These are phyloP conservation scores for Penaeus japonicus DNA, from an alignment of 1,140 invertebrate species.

Conservation along the genomic window DNA sequence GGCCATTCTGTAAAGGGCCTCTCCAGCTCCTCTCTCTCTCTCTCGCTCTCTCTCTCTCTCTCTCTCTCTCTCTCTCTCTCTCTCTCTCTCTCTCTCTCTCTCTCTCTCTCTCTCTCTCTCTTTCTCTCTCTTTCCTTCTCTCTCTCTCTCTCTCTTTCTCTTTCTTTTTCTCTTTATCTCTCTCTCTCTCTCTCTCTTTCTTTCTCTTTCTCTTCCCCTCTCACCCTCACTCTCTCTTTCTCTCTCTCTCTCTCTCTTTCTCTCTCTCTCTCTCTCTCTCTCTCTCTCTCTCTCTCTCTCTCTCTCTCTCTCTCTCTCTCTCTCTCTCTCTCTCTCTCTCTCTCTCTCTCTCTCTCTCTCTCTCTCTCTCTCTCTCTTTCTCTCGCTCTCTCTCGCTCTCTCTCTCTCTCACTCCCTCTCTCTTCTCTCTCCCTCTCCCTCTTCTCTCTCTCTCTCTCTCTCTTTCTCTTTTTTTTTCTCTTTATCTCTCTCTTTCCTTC, in stretches of 20 bases:
- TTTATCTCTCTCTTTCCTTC: background rate
- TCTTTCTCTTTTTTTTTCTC: background rate
- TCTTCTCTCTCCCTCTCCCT: background rate
- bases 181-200: background rate
- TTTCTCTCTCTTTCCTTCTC: no score
- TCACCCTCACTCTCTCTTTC: no score
- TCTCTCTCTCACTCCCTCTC: no score
- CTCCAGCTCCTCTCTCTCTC: background rate
- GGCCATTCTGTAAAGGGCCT: no score
- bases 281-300: background rate
- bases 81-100: background rate
- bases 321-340: conserved; percentile 13
- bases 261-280: background rate
- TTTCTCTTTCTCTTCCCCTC: background rate
- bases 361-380: no score
- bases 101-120: background rate
- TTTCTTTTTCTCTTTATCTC: no score
- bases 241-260: background rate
- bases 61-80: no score
- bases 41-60: background rate
- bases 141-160: no score
- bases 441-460: background rate
- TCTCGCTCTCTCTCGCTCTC: no score
- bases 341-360: no score
- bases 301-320: background rate